These are phyloP conservation scores for Poeciliopsis occidentalis DNA, from an alignment of 2,113 vertebrate genomes.

Conservation along the genomic window DNA sequence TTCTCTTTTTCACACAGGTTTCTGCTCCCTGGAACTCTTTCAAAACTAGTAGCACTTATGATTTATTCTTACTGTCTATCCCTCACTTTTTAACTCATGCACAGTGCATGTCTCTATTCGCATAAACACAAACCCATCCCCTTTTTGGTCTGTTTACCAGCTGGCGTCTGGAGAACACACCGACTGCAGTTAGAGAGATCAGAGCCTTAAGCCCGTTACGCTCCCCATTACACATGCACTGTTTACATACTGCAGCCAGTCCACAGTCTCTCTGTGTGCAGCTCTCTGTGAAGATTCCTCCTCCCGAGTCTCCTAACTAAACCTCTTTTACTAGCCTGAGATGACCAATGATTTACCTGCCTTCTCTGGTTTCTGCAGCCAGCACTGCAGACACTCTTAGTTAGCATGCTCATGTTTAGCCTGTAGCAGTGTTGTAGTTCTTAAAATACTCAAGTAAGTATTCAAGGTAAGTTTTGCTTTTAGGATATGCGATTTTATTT, in stretches of 20 bases:
- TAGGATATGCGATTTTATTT: neutral
- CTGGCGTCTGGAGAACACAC: constrained; percentile 69
- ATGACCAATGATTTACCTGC: constrained; percentile 98
- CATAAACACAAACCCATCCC: constrained; percentile 58
- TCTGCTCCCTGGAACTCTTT: constrained; percentile 27
- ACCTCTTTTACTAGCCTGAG: constrained; percentile 93
- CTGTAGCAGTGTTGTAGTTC: neutral
- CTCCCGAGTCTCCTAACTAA: constrained; percentile 89
- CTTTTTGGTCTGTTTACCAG: constrained; percentile 70
- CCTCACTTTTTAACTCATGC: constrained; percentile 32
- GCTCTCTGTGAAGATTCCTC: constrained; percentile 86
- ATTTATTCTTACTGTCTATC: constrained; percentile 56
- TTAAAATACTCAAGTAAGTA: neutral
- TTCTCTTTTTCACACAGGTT: constrained; percentile 23
- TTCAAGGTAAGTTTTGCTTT: neutral
- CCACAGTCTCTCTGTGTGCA: constrained; percentile 59
- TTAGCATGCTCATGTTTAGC: neutral
- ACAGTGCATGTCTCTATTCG: constrained; percentile 12
- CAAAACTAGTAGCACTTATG: constrained; percentile 27
- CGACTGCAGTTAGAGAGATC: constrained; percentile 62
- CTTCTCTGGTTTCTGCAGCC: constrained; percentile 75
- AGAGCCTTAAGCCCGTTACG: constrained; percentile 67
- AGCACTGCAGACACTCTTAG: constrained; percentile 34
- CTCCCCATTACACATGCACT: constrained; percentile 58
- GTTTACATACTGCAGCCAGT: constrained; percentile 71